These are phyloP conservation scores for Caprella mutica DNA, from an alignment of 2,888 invertebrate species.

Conservation along the genomic window DNA sequence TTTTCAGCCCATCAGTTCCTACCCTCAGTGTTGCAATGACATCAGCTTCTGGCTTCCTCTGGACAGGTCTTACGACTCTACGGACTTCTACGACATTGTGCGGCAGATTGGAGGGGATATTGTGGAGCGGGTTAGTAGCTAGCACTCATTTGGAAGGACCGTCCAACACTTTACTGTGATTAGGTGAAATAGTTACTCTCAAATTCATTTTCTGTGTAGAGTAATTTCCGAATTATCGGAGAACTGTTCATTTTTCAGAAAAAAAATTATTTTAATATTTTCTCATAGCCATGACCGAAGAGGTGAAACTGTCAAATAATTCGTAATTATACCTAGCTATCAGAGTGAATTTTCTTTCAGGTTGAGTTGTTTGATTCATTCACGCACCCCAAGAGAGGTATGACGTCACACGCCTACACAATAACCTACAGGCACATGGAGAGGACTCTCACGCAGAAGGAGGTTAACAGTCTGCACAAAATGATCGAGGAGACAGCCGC, in stretches of 20 bases:
- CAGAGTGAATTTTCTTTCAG: too few species aligned
- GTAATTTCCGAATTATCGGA: neutral
- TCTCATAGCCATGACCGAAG: too few species aligned
- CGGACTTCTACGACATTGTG: constrained; percentile 87
- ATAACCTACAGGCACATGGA: constrained; percentile 90
- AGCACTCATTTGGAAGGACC: too few species aligned
- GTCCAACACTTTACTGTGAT: too few species aligned
- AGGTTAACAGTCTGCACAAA: constrained; percentile 74
- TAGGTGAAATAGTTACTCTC: too few species aligned
- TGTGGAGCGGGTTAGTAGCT: constrained; percentile 86
- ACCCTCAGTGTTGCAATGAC: constrained; percentile 79
- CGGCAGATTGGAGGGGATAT: constrained; percentile 76
- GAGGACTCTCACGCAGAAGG: constrained; percentile 68
- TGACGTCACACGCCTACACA: constrained; percentile 75
- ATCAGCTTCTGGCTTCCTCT: constrained; percentile 92
- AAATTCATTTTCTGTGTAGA: neutral
- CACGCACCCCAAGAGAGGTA: constrained; percentile 66
- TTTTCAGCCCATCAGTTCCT: constrained; percentile 60
- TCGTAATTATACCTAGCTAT: neutral
- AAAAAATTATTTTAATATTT: neutral
- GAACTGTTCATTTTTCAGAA: neutral
- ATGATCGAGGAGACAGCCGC: constrained; percentile 53
- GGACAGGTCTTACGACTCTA: constrained; percentile 50
- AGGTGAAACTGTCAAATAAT: too few species aligned
- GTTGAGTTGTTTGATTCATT: constrained; percentile 76